These are phyloP conservation scores for Dilophus febrilis DNA, from an alignment of 2,888 invertebrate species.

Conservation along the genomic window DNA sequence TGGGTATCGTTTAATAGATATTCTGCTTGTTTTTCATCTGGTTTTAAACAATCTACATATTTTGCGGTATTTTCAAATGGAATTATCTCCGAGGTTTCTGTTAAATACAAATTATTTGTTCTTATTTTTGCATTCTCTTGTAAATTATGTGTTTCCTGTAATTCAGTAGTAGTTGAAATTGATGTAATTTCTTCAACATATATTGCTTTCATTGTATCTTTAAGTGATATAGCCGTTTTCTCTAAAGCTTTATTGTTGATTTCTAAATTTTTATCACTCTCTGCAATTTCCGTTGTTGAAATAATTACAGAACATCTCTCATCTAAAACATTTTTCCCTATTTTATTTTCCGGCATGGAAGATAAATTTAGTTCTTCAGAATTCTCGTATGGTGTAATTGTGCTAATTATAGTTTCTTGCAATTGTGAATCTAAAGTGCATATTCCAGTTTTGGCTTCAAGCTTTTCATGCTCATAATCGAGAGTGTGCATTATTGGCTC, in stretches of 20 bases:
- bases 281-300: slow-evolving; percentile 28
- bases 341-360: slow-evolving; percentile 14
- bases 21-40: slow-evolving; percentile 2
- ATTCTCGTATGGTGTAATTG: slow-evolving; percentile 13
- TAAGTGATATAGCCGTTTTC: slow-evolving; percentile 5
- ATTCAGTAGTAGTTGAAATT: slow-evolving; percentile 22
- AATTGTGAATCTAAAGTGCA: slow-evolving; percentile 24
- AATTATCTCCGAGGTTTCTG: slow-evolving; percentile 10
- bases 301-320: slow-evolving; percentile 23
- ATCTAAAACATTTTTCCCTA: slow-evolving; percentile 15
- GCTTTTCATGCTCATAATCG: slow-evolving; percentile 24
- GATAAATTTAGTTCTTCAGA: slow-evolving; percentile 6
- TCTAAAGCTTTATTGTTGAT: neutral
- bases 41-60: neutral
- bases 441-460: slow-evolving; percentile 16
- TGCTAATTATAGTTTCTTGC: slow-evolving; percentile 19
- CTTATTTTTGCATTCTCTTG: slow-evolving; percentile 12
- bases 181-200: slow-evolving; percentile 21
- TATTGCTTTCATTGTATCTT: slow-evolving; percentile 6
- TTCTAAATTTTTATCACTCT: slow-evolving; percentile 29
- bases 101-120: slow-evolving; percentile 15
- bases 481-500: slow-evolving; percentile 18
- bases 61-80: neutral
- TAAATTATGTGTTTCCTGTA: slow-evolving; percentile 21
- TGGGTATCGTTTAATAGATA: neutral